Conservation (phyloP, 2,888 invertebrate genomes). For the Cerastoderma edule region DNA sequence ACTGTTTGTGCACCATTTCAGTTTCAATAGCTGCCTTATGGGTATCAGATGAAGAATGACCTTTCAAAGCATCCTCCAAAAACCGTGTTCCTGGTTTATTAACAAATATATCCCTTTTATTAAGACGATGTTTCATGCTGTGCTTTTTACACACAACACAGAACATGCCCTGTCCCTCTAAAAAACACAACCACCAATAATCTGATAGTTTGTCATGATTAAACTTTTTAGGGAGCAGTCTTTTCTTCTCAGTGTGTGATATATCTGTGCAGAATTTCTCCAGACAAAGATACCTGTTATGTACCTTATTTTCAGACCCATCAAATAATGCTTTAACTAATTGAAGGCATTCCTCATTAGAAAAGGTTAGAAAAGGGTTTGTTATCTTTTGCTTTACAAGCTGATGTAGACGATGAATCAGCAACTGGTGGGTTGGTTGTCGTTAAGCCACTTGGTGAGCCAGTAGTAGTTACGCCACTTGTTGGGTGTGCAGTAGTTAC, state of each 20-base stretch:
- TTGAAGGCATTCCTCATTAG: slow-evolving; percentile 10
- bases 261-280: slow-evolving; percentile 1
- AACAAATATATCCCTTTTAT: slow-evolving; percentile 27
- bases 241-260: not conserved
- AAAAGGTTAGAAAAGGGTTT: not conserved
- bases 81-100: slow-evolving; percentile 23
- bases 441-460: not conserved
- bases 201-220: not conserved
- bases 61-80: slow-evolving; percentile 17
- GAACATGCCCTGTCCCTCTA: slow-evolving; percentile 33
- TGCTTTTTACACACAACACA: slow-evolving; percentile 31
- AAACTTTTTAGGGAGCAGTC: slow-evolving; percentile 21
- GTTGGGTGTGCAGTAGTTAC: not conserved
- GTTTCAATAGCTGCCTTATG: slow-evolving; percentile 15
- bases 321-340: not conserved
- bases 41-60: not conserved
- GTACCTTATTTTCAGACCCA: not conserved
- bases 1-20: slow-evolving; percentile 26
- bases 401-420: not conserved
- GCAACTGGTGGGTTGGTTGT: not conserved
- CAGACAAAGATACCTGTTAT: not conserved
- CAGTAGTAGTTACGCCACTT: not conserved
- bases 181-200: slow-evolving; percentile 36
- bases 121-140: slow-evolving; percentile 27
- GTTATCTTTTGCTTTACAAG: not conserved